A percentile compares a stretch with the other conserved stretches of the same genome.
phyloP scores from a whole-genome alignment of 1,140 invertebrate genomes.

The Chymomyza costata region DNA sequence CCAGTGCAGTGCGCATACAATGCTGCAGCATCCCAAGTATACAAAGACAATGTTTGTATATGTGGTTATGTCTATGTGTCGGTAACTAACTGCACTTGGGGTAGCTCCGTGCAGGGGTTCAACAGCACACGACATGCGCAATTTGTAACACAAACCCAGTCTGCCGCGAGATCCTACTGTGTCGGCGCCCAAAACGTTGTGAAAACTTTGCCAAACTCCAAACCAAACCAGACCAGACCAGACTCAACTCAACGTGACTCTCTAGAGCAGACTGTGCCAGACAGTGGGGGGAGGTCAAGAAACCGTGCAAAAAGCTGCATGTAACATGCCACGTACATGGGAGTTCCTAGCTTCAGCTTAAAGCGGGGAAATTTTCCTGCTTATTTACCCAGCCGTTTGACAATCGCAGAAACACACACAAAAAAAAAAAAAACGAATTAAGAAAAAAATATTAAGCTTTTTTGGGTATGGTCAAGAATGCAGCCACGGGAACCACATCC shows the following conservation, averaged over 20 bases:
- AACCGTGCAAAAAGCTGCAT: conserved; percentile 56
- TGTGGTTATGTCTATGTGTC: background rate
- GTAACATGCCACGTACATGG: too few relatives aligned
- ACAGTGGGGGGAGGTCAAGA: conserved; percentile 61
- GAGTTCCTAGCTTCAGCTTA: too few relatives aligned
- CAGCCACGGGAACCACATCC: background rate
- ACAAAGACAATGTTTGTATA: background rate
- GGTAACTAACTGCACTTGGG: too few relatives aligned
- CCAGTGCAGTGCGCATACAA: conserved; percentile 20
- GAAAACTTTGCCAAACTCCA: conserved; percentile 39
- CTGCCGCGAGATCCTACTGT: too few relatives aligned
- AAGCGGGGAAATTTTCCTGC: conserved; percentile 39
- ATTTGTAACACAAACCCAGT: conserved; percentile 75
- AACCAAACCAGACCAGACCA: too few relatives aligned
- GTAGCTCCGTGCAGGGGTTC: conserved; percentile 3
- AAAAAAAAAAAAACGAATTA: conserved; percentile 2
- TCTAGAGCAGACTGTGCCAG: background rate
- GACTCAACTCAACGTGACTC: too few relatives aligned
- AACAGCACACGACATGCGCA: conserved; percentile 72
- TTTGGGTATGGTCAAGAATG: conserved; percentile 73
- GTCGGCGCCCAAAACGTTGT: conserved; percentile 54
- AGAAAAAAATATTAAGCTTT: conserved; percentile 15
- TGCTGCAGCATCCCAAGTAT: conserved; percentile 9
- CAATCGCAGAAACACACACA: conserved; percentile 26
- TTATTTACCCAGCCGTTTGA: conserved; percentile 47